Percentiles rank a stretch among this genome's conserved stretches.
Conservation (phyloP, 2,113 vertebrate genomes). For the Lipophrys pholis region DNA sequence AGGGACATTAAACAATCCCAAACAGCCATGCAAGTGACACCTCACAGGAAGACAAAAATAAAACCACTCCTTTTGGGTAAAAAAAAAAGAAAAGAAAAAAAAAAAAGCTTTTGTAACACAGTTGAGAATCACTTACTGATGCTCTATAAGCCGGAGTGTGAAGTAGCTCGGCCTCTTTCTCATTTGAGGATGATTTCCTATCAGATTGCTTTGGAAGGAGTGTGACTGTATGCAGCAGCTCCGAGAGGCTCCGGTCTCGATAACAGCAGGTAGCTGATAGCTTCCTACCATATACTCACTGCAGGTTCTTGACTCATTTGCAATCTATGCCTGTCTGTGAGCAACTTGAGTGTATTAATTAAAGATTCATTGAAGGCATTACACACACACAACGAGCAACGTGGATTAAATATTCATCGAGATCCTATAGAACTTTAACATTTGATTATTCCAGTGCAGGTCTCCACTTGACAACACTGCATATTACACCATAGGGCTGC, state of each 20-base stretch:
- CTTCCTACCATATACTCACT: conserved; percentile 59
- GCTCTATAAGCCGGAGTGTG: not conserved
- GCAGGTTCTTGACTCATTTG: conserved; percentile 63
- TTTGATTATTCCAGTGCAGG: conserved; percentile 21
- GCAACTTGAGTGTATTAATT: conserved; percentile 68
- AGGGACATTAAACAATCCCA: conserved; percentile 33
- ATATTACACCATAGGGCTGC: conserved; percentile 30
- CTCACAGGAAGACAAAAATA: not conserved
- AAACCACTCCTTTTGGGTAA: not conserved
- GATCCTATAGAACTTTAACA: conserved; percentile 54
- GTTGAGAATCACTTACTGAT: not conserved
- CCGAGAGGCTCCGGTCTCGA: conserved; percentile 28
- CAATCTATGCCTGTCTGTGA: conserved; percentile 52
- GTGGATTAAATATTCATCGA: conserved; percentile 75
- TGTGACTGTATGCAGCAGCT: conserved; percentile 26
- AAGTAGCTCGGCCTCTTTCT: conserved; percentile 1
- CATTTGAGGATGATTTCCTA: conserved; percentile 13
- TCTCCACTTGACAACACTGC: conserved; percentile 25
- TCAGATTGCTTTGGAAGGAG: conserved; percentile 29
- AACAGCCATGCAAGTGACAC: conserved; percentile 18
- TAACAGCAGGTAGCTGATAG: conserved; percentile 46
- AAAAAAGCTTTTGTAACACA: not conserved
- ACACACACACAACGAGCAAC: conserved; percentile 61
- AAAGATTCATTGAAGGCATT: conserved; percentile 65
- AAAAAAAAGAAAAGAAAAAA: too few species aligned